Evolutionary conservation across 2,113 vertebrate genomes (phyloP), one percentile per base, ranked within the genome.

Genomic region (Cyprinodon tularosa): DNA sequence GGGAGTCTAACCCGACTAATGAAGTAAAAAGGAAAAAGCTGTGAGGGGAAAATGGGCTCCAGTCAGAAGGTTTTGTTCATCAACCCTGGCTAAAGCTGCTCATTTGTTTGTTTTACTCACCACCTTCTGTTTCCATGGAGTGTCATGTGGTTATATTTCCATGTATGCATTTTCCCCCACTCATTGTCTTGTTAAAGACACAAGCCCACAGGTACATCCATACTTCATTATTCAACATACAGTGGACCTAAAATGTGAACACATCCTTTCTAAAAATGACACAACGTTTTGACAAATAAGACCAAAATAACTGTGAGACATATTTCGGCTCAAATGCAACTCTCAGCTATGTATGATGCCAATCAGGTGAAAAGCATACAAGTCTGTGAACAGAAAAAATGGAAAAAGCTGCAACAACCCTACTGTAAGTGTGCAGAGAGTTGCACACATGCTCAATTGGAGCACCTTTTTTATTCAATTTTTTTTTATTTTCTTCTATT

Each of bases 1-100:
- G 84, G 89, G 86, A 84, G 78, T 84, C 78, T 48, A 71, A 86
- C 81, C 82, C 29, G 8, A 68, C 80, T 90, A 90, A 92, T 91
- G 88, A 90, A 86, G 81, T 82, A 71, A 84, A 84, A 82, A 72
- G 71, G 63, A 69, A 82, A 86, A 83, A 57, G 71, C 87, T 73
- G 73, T 81, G 71, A 82, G 82, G 50, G 50, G 75, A 64, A 84
- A 83, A 79, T 67, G 59, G 78, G 78, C 75, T 82, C 71, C 45
- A 65, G 82, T 81, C 71, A 48, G 65, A 81, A 60, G 64, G 50
- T 75, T 36, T 44, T 36, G 36, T 60, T 48, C 61, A 40, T 38
- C 40, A 39, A 10, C 71, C 7, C 72, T 48, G 57, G 36, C 15
- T 73, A 47, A 73, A 68, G 62, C 29, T 40, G 37, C 75, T 74